phyloP scores from a whole-genome alignment of 2,113 vertebrate genomes.

The Leucopsar rothschildi region DNA sequence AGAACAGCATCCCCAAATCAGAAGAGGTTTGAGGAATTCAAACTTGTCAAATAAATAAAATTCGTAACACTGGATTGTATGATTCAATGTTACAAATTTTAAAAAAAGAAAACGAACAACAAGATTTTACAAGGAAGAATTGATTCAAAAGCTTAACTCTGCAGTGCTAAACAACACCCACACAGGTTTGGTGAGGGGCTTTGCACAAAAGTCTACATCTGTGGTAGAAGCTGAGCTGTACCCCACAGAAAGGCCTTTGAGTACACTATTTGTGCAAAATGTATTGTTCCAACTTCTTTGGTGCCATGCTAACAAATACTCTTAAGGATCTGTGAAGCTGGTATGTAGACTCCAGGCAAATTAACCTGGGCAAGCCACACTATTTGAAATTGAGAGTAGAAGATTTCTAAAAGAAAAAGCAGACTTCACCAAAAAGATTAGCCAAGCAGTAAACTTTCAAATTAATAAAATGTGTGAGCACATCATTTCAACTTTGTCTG shows the following conservation, averaged over 20 bases:
- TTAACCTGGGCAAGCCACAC: background rate
- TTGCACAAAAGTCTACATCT: background rate
- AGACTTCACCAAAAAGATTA: background rate
- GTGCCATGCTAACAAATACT: background rate
- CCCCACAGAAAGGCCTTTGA: background rate
- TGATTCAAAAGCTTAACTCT: background rate
- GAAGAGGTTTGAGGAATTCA: slow-evolving; percentile 53
- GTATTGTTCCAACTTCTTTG: background rate
- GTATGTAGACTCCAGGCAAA: background rate
- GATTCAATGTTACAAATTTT: background rate
- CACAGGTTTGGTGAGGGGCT: rapidly evolving
- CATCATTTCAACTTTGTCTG: background rate
- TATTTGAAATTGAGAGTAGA: background rate
- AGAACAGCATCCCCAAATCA: background rate
- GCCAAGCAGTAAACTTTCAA: background rate
- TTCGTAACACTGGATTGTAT: background rate
- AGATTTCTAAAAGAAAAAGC: background rate
- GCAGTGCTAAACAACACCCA: background rate
- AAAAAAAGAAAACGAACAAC: background rate
- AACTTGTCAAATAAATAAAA: slow-evolving; percentile 21
- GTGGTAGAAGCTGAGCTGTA: background rate
- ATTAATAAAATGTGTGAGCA: background rate
- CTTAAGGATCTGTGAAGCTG: background rate
- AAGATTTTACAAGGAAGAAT: background rate
- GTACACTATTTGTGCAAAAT: background rate